These are phyloP conservation scores for Aphis craccivora DNA, from an alignment of 1,140 invertebrate species.

Conservation along the genomic window DNA sequence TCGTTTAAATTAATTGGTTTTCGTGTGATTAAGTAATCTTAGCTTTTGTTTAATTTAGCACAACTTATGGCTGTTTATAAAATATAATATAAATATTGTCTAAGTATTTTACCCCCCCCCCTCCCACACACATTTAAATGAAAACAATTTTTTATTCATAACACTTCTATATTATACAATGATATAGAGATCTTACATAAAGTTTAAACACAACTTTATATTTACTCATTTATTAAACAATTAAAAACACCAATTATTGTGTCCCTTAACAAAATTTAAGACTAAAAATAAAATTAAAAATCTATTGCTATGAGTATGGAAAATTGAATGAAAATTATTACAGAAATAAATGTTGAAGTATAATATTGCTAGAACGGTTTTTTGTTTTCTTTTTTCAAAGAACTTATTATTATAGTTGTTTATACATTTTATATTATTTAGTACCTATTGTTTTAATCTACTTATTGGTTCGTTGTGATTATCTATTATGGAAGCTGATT, in stretches of 20 bases:
- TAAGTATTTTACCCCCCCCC: not conserved
- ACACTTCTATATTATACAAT: not conserved
- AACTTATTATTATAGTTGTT: not conserved
- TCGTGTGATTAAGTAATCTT: not conserved
- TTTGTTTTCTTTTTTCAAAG: not conserved
- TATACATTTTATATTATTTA: not conserved
- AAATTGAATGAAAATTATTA: not conserved
- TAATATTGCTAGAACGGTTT: not conserved
- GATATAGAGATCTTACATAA: not conserved
- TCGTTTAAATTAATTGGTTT: not conserved
- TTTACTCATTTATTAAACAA: not conserved
- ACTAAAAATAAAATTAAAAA: not conserved
- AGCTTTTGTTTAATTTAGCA: not conserved
- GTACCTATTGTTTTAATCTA: not conserved
- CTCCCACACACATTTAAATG: not conserved
- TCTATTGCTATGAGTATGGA: not conserved
- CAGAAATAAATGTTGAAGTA: not conserved
- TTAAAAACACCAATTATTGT: not conserved
- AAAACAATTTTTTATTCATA: not conserved
- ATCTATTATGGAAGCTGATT: not conserved
- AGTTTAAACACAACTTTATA: not conserved
- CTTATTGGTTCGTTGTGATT: not conserved
- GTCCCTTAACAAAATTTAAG: too few relatives aligned
- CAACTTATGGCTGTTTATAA: not conserved
- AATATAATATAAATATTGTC: not conserved